Evolutionary conservation across 1,140 invertebrate species (phyloP), one percentile per base, ranked within the genome.

Genomic region (Ceratina calcarata): DNA sequence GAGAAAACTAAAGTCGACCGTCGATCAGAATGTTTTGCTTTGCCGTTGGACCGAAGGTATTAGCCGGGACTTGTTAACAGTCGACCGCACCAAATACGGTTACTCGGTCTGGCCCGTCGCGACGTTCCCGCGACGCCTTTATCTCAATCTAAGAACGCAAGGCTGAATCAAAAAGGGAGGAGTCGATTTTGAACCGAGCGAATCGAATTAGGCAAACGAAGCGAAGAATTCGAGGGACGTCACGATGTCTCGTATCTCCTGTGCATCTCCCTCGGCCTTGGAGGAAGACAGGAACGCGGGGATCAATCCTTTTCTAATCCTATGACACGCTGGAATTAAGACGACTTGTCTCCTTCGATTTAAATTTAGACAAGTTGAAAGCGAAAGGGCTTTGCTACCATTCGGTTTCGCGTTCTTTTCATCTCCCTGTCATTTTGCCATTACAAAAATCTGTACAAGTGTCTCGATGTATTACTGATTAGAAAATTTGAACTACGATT

Each of bases 31-130:
- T n/a, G 53, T 18, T 55, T 55, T 7, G 1, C 18, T 55, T 55
- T 18, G 18, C 53, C 53, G 7, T 55, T 67, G 22, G 16, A 16
- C 20, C 16, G 57, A 53, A 60, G n/a, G 65, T 27, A 65, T 49
- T 60, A 27, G 22, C 62, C 65, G 8, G 32, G 61, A 67, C 61
- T 70, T 22, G 75, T 73, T 68, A 65, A 8, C 69, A 45, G 66
- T 68, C 24, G 37, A 67, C 49, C 65, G 24, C 73, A 73, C 82
- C 87, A 86, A 89, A 85, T 78, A 84, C 87, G 86, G 85, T 84
- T 80, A 45, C 79, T 89, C 82, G 82, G 82, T 79, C 83, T 79
- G 57, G 15, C 58, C 62, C 70, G 12, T 58, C 81, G 37, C 49
- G 68, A 62, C 27, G 27, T 55, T 45, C 58, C 37, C 53, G 13